A percentile compares a stretch with the other conserved stretches of the same genome.
These are phyloP conservation scores for Nomada ruficornis DNA, from an alignment of 2,888 invertebrate species.

Conservation along the genomic window DNA sequence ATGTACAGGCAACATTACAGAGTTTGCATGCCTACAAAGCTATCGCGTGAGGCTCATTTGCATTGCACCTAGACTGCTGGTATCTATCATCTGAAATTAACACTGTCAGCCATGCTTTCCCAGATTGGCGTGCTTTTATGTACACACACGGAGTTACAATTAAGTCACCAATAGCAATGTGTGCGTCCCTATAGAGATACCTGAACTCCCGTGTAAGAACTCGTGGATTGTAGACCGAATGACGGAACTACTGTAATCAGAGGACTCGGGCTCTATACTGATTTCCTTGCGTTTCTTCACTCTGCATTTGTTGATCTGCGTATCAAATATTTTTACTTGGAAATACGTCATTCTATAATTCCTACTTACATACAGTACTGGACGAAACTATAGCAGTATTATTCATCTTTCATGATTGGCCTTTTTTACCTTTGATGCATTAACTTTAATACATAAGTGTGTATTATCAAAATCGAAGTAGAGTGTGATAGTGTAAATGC, in stretches of 20 bases:
- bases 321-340: no score
- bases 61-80: constrained; percentile 70
- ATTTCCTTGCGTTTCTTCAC: background rate
- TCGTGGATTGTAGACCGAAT: background rate
- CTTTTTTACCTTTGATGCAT: no score
- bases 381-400: no score
- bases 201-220: background rate
- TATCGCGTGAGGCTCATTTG: constrained; percentile 81
- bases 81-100: constrained; percentile 83
- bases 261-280: background rate
- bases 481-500: no score
- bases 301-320: background rate
- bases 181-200: constrained; percentile 14
- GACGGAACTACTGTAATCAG: constrained; percentile 5
- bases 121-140: constrained; percentile 74
- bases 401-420: no score
- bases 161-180: constrained; percentile 75
- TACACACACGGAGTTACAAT: constrained; percentile 70
- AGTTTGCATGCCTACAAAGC: constrained; percentile 68
- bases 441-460: no score
- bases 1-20: constrained; percentile 27
- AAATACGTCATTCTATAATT: no score
- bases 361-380: no score
- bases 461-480: no score
- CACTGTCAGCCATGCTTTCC: constrained; percentile 79